Percentiles rank a stretch among this genome's conserved stretches.
Conservation (phyloP, 2,888 invertebrate species). For the Cyrtodaria siliqua region DNA sequence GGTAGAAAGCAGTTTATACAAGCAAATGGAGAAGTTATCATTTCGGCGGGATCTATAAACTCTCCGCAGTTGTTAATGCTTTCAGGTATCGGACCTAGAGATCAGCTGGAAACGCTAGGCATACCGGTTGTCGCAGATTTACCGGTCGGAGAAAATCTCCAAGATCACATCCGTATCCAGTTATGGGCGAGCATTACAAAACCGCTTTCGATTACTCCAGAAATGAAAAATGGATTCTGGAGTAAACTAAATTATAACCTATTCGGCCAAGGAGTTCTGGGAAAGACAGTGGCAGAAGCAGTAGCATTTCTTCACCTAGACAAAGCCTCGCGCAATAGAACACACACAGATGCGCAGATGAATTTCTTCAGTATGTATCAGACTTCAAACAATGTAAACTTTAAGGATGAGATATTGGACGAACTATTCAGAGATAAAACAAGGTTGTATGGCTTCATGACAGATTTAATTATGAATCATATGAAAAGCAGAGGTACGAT, state of each 20-base stretch:
- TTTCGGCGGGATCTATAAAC: slow-evolving; percentile 84
- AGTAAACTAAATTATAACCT: slow-evolving; percentile 15
- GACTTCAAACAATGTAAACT: slow-evolving; percentile 4
- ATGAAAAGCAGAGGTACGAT: slow-evolving; percentile 93
- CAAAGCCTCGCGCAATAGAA: slow-evolving; percentile 1
- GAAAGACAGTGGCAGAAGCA: neutral
- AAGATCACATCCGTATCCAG: slow-evolving; percentile 70
- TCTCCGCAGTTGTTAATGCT: slow-evolving; percentile 75
- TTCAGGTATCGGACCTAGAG: slow-evolving; percentile 36
- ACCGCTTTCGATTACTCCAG: slow-evolving; percentile 1
- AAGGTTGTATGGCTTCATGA: slow-evolving; percentile 75
- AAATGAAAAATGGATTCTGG: neutral
- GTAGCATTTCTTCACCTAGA: slow-evolving; percentile 9
- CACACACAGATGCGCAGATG: slow-evolving; percentile 23
- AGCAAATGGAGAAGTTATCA: slow-evolving; percentile 76
- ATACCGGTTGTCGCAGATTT: slow-evolving; percentile 78
- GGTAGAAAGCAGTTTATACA: slow-evolving; percentile 61
- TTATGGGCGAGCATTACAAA: slow-evolving; percentile 26
- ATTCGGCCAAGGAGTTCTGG: slow-evolving; percentile 18
- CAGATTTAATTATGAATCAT: slow-evolving; percentile 27
- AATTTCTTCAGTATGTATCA: slow-evolving; percentile 16
- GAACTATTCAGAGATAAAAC: slow-evolving; percentile 2
- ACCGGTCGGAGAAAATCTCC: slow-evolving; percentile 81
- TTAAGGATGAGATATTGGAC: neutral
- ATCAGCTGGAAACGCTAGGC: slow-evolving; percentile 80